Evolutionary conservation across 2,888 invertebrate species (phyloP), one percentile per base, ranked within the genome.

Genomic region (Empis stercorea): DNA sequence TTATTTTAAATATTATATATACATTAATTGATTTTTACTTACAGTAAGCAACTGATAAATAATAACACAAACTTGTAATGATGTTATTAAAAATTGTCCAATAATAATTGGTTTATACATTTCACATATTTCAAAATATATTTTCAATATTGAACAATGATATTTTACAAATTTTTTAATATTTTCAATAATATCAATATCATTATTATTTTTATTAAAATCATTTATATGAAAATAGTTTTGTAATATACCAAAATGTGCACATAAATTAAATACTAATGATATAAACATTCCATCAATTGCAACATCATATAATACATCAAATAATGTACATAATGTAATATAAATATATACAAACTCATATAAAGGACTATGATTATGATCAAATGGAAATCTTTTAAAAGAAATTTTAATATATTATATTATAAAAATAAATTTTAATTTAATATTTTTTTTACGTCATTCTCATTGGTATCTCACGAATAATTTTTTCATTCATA

Each of bases 21-120:
- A 20, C 4, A 20, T 20, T 4, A 4, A 4, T 20, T 20, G 20
- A 20, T 20, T 20, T 20, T 20, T 4, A 27, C 23, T 4, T 27
- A 27, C 23, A 4, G 5, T 27, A 7, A 27, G 6, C 7, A 27
- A 6, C 9, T 27, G 23, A 27, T 41, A 46, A 46, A 41, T 36
- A 11, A 46, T 46, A 7, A 46, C 41, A 46, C 46, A 46, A 15
- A 46, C 46, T n/a, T 46, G 46, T n/a, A 46, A 17, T 2, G 46
- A 46, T 41, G 46, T 46, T 41, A 46, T 34, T 5, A 46, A 13
- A 41, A 46, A 46, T 14, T 46, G 41, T 34, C 16, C 41, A 16
- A 41, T 41, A 23, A 46, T 46, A 27, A 46, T 42, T 11, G 46
- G 41, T 10, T 41, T 41, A 27, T 46, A 46, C 2, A 41, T 41